These are phyloP conservation scores for Atherinosoma microstoma DNA, from an alignment of 2,797 vertebrate genomes.

Conservation along the genomic window DNA sequence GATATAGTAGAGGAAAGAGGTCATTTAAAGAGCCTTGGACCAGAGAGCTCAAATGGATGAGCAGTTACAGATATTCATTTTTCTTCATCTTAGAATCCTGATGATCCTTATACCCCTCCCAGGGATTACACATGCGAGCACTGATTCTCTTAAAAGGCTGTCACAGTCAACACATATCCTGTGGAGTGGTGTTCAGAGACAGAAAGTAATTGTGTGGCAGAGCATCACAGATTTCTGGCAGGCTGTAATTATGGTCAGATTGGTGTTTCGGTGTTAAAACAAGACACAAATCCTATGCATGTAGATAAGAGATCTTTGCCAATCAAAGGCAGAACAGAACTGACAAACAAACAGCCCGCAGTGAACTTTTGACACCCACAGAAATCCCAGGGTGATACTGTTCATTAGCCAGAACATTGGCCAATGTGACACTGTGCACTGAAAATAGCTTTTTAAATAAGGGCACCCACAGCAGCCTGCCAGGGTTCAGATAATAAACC, in stretches of 20 bases:
- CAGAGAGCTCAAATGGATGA: constrained; percentile 41
- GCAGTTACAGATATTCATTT: constrained; percentile 56
- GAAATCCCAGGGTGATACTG: constrained; percentile 48
- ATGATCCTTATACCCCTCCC: constrained; percentile 53
- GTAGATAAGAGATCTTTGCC: constrained; percentile 60
- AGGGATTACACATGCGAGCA: constrained; percentile 48
- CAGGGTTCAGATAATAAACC: constrained; percentile 56
- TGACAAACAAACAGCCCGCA: constrained; percentile 44
- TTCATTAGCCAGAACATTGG: constrained; percentile 57
- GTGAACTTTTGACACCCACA: constrained; percentile 60
- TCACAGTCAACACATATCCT: constrained; percentile 51
- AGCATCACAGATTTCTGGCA: constrained; percentile 55
- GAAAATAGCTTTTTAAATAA: constrained; percentile 71
- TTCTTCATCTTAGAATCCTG: constrained; percentile 48
- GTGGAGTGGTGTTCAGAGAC: constrained; percentile 34
- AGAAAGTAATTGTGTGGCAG: constrained; percentile 42
- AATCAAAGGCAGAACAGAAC: constrained; percentile 37
- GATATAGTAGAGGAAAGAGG: constrained; percentile 40
- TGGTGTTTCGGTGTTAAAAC: constrained; percentile 46
- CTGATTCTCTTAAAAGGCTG: constrained; percentile 57
- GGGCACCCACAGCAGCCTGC: constrained; percentile 47
- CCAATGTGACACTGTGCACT: constrained; percentile 40
- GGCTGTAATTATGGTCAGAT: constrained; percentile 46
- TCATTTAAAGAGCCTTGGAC: constrained; percentile 55
- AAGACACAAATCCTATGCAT: constrained; percentile 37